Conservation (phyloP, 2,888 invertebrate genomes). For the Heliconius hortense region DNA sequence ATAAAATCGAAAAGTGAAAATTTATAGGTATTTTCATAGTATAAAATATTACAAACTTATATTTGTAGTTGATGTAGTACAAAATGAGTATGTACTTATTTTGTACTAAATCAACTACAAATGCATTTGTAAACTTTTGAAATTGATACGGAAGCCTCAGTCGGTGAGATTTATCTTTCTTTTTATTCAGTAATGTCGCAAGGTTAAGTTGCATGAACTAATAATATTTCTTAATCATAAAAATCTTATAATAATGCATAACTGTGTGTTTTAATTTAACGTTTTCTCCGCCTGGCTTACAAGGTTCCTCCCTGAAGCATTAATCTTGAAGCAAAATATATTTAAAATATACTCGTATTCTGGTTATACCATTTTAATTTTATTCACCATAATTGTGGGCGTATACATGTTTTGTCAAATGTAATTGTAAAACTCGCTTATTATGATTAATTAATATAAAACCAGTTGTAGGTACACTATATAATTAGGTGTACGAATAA, state of each 20-base stretch:
- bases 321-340: too few species aligned
- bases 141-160: too few species aligned
- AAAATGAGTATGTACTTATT: too few species aligned
- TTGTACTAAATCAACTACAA: too few species aligned
- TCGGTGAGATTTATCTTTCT: not conserved
- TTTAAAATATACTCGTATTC: not conserved
- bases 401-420: slow-evolving; percentile 35
- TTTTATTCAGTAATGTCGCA: not conserved
- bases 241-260: not conserved
- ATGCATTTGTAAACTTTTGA: too few species aligned
- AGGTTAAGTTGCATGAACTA: not conserved
- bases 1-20: too few species aligned
- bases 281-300: too few species aligned
- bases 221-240: not conserved
- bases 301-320: too few species aligned
- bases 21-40: too few species aligned
- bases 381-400: slow-evolving; percentile 27
- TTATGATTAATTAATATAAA: slow-evolving; percentile 38
- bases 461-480: slow-evolving; percentile 34
- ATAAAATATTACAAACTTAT: too few species aligned
- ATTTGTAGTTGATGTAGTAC: too few species aligned
- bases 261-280: not conserved
- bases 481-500: slow-evolving; percentile 32
- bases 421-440: slow-evolving; percentile 30
- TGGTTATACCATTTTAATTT: not conserved